A percentile compares a stretch with the other conserved stretches of the same genome.
Evolutionary conservation across 2,113 vertebrate species (phyloP).

Genomic region (Corythaixoides concolor): DNA sequence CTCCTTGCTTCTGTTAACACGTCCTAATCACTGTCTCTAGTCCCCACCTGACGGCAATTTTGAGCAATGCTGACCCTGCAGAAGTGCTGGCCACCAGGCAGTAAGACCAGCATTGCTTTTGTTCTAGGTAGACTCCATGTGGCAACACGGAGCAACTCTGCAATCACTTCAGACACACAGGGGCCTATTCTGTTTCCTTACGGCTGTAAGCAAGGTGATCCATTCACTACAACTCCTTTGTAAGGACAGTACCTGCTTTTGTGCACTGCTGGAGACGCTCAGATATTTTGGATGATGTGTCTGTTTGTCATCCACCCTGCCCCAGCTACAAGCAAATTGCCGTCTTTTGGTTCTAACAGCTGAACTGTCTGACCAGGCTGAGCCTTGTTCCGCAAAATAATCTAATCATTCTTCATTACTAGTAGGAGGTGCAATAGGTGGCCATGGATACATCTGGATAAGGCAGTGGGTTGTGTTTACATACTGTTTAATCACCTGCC

Average conservation of each 20-base stretch:
- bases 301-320: background rate
- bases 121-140: accelerated
- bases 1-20: background rate
- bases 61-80: background rate
- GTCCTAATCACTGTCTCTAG: background rate
- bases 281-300: background rate
- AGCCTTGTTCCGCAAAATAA: background rate
- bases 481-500: background rate
- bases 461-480: background rate
- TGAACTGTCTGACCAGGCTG: background rate
- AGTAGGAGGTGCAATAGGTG: background rate
- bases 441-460: background rate
- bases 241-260: background rate
- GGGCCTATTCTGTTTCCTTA: background rate
- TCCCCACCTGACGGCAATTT: background rate
- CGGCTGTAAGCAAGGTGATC: accelerated
- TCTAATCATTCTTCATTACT: background rate
- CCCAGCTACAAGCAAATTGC: background rate
- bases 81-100: background rate
- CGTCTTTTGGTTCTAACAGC: background rate
- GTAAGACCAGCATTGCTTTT: background rate
- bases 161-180: background rate
- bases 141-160: background rate
- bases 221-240: background rate
- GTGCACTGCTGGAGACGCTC: background rate